These are phyloP conservation scores for Sycophaga agraensis DNA, from an alignment of 1,140 invertebrate species.

Conservation along the genomic window DNA sequence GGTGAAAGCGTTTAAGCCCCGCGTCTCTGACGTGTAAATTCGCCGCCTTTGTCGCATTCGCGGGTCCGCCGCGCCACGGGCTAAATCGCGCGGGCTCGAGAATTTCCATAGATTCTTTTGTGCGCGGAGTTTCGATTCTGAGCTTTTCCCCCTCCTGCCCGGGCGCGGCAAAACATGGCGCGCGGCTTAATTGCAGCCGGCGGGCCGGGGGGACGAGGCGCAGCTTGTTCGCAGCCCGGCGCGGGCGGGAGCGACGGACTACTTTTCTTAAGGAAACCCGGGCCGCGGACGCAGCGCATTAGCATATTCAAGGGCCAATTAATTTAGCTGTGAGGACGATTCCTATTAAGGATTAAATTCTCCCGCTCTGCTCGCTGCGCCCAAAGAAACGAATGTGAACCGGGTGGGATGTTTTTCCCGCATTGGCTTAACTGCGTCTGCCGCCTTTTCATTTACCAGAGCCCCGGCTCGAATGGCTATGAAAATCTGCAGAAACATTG, in stretches of 20 bases:
- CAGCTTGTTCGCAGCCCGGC: constrained; percentile 2
- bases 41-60: background rate
- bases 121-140: background rate
- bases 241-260: background rate
- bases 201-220: no score
- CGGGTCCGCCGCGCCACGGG: background rate
- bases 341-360: constrained; percentile 12
- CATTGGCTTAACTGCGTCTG: no score
- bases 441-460: no score
- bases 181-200: constrained; percentile 20
- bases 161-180: background rate
- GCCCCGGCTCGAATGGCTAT: no score
- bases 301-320: constrained; percentile 24
- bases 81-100: background rate
- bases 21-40: constrained; percentile 11
- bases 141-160: background rate
- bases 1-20: no score
- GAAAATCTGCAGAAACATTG: no score
- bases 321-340: constrained; percentile 3
- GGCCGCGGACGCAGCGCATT: background rate
- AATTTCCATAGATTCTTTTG: background rate
- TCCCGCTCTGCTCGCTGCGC: background rate
- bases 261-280: constrained; percentile 2
- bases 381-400: background rate
- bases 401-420: no score